These are phyloP conservation scores for Brachionus manjavacas DNA, from an alignment of 1,140 invertebrate species.

Conservation along the genomic window DNA sequence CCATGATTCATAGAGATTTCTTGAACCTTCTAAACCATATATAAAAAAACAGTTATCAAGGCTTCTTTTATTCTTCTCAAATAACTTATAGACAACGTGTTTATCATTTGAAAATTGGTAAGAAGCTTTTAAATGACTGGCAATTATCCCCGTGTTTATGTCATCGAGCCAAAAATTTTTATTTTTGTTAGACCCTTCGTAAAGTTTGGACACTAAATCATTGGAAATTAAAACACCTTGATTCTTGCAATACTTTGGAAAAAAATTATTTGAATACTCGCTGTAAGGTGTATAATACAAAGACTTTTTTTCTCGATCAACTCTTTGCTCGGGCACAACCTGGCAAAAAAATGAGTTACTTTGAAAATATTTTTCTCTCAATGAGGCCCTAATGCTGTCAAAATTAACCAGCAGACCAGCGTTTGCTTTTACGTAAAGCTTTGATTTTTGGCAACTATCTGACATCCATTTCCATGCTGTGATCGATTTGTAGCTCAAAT, in stretches of 20 bases:
- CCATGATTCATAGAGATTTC: not conserved
- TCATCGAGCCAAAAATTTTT: not conserved
- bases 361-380: not conserved
- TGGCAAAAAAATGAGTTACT: not conserved
- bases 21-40: not conserved
- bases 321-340: not conserved
- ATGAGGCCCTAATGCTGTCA: not conserved
- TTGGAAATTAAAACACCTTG: not conserved
- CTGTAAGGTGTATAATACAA: not conserved
- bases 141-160: not conserved
- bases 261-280: not conserved
- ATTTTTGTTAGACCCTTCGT: not conserved
- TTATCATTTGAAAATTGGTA: not conserved
- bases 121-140: not conserved
- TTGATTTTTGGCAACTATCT: not conserved
- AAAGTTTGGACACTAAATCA: not conserved
- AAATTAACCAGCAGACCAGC: not conserved
- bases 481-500: not conserved
- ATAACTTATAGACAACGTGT: not conserved
- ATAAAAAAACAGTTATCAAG: not conserved
- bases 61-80: not conserved
- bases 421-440: not conserved
- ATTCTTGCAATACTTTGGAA: not conserved
- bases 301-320: not conserved
- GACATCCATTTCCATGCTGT: conserved; percentile 5